Conservation (phyloP, 2,888 invertebrate genomes). For the Tillus elongatus region DNA sequence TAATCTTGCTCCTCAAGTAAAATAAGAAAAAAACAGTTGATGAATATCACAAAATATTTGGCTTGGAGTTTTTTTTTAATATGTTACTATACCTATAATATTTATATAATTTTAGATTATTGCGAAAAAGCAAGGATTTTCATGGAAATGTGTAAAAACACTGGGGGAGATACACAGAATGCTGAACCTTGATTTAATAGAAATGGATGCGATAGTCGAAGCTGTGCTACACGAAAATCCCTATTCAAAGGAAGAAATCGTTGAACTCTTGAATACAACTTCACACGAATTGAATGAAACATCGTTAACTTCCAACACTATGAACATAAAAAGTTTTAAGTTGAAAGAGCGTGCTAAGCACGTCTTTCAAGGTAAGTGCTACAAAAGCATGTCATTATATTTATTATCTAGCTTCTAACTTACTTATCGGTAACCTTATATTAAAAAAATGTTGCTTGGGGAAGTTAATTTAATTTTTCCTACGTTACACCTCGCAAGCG, state of each 20-base stretch:
- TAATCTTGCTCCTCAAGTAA: too few species aligned
- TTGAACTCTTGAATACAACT: constrained; percentile 49
- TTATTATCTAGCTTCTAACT: too few species aligned
- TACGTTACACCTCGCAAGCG: too few species aligned
- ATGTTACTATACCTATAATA: too few species aligned
- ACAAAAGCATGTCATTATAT: too few species aligned
- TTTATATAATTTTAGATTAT: constrained; percentile 55
- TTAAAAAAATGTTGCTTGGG: too few species aligned
- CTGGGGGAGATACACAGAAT: constrained; percentile 67
- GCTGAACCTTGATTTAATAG: constrained; percentile 52
- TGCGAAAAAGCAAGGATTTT: constrained; percentile 50
- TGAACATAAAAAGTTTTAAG: constrained; percentile 58
- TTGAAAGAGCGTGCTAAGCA: constrained; percentile 80
- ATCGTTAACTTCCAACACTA: constrained; percentile 58
- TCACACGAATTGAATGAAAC: constrained; percentile 55
- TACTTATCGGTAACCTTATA: too few species aligned
- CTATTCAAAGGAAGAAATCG: constrained; percentile 63
- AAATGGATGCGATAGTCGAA: constrained; percentile 62
- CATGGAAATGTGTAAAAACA: constrained; percentile 56
- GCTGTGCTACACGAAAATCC: constrained; percentile 53
- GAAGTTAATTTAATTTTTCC: too few species aligned
- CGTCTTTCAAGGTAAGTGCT: constrained; percentile 63
- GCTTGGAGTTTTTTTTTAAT: too few species aligned
- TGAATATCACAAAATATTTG: too few species aligned
- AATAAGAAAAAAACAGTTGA: too few species aligned